Evolutionary conservation across 2,888 invertebrate species (phyloP), one percentile per base, ranked within the genome.

Genomic region (Conchocele bisecta): DNA sequence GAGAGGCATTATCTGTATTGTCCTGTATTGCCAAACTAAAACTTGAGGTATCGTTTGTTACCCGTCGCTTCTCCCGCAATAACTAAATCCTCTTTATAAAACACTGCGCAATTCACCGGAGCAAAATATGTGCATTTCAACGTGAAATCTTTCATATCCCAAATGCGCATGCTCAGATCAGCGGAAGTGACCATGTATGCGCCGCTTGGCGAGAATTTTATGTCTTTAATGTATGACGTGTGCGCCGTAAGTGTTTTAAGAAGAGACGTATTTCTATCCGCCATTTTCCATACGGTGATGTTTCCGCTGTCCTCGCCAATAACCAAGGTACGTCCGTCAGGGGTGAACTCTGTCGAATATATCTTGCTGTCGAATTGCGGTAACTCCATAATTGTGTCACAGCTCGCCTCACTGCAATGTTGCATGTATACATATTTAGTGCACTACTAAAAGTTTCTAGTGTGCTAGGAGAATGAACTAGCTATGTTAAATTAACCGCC

Each of bases 21-120:
- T n/a, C n/a, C n/a, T n/a, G n/a, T n/a, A n/a, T n/a, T n/a, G n/a
- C n/a, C n/a, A n/a, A n/a, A n/a, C n/a, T 31, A 51, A 29, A 51
- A 9, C n/a, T 31, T 20, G 2, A 51, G 17, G 22, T 51, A 51
- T 51, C 59, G 50, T 59, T 59, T 17, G 31, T 63, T 69, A 6
- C 76, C 76, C 0, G 76, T 76, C 1, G 76, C 72, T 48, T 76
- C 76, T 1, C 76, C 76, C 0, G 58, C 72, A 15, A 76, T 24
- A 5, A 73, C 51, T 1, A 69, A 28, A 17, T 57, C 50, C 15
- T 69, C 72, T 35, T 42, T 46, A 6, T 70, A 28, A 44, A 70
- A 70, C 29, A 48, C 44, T 5, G 76, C 66, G 17, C 31, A 54
- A 37, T 70, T 76, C 2, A 76, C 72, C 0, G 76, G 72, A 0